Base-by-base conservation (phyloP, 2,113 vertebrate genomes). In the Petrocephalus zakoni region DNA sequence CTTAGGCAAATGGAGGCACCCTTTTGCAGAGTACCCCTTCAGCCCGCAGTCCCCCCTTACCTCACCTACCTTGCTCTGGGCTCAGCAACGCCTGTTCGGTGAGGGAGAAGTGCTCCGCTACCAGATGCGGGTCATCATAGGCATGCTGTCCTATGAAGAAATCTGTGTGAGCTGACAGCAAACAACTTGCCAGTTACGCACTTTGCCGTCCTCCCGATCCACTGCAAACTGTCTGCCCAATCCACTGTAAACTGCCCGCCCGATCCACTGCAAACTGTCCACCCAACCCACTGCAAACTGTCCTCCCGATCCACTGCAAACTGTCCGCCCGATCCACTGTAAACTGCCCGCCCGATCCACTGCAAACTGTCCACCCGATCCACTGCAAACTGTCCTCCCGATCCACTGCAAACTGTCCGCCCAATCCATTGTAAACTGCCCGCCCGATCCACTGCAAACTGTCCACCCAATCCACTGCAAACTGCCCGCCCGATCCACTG, bases 1-100 rank as follows among this genome's bases (percentile, higher is more conserved):
- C 49, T 85, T 29, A 5, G 29, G 42, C 19, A 42, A 78, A 78
- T 51, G 49, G 82, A 5, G 72, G 17, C 15, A 13, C 34, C 34
- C 34, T 75, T 75, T 75, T 75, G 13, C 15, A 19, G 72, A 75
- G 34, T 37, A 15, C 4, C 29, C 6, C 34, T 42, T 42, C n/a
- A n/a, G n/a, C 3, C 25, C 72, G 11, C 13, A 8, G 22, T 4
- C 1, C 2, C 37, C 5, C 22, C 21, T 29, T 25, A 34, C 55
- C 29, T 9, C 2, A 89, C 8, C 21, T 52, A 86, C 88, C 88
- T 89, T 89, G 83, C 25, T 89, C 47, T 25, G 84, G 82, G 42
- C 37, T 86, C 5, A 53, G 46, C 25, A 86, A 47, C 2, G 84
- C 83, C 7, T 89, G 58, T 55, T 89, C 88, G 22, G 83, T 29